These are phyloP conservation scores for Dinocampus coccinellae DNA, from an alignment of 2,888 invertebrate species.

Conservation along the genomic window DNA sequence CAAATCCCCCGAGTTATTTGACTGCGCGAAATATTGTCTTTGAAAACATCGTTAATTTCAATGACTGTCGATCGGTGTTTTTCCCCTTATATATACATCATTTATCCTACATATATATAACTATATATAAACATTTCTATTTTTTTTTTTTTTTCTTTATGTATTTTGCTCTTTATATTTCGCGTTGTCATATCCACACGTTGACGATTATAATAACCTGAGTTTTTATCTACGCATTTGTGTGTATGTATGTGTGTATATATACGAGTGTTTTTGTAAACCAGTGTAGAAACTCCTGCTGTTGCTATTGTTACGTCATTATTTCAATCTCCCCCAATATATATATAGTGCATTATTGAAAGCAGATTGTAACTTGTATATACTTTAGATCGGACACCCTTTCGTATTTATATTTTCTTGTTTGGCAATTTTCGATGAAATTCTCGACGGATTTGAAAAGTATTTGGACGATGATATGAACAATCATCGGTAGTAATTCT, in stretches of 20 bases:
- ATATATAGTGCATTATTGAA: constrained; percentile 15
- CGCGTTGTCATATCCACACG: constrained; percentile 30
- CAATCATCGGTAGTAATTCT: too few relatives aligned
- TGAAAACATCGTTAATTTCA: constrained; percentile 68
- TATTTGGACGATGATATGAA: too few relatives aligned
- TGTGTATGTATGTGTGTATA: constrained; percentile 59
- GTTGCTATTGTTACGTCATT: constrained; percentile 68
- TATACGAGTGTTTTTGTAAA: constrained; percentile 49
- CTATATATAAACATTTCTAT: neutral
- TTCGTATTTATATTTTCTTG: neutral
- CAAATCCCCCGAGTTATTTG: constrained; percentile 51
- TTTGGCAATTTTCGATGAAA: constrained; percentile 37
- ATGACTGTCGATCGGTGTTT: constrained; percentile 61
- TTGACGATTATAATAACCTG: constrained; percentile 59
- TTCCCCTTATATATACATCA: constrained; percentile 28
- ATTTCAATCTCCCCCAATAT: constrained; percentile 63
- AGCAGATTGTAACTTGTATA: constrained; percentile 34
- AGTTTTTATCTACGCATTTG: too few relatives aligned
- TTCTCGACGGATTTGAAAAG: constrained; percentile 42
- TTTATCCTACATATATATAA: neutral
- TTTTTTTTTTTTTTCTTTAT: constrained; percentile 8
- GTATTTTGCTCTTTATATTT: constrained; percentile 13
- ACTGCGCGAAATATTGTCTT: constrained; percentile 61
- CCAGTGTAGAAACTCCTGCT: constrained; percentile 53
- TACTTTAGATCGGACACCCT: constrained; percentile 42